Base-by-base conservation (phyloP, 2,113 vertebrate genomes). In the Entelurus aequoreus region DNA sequence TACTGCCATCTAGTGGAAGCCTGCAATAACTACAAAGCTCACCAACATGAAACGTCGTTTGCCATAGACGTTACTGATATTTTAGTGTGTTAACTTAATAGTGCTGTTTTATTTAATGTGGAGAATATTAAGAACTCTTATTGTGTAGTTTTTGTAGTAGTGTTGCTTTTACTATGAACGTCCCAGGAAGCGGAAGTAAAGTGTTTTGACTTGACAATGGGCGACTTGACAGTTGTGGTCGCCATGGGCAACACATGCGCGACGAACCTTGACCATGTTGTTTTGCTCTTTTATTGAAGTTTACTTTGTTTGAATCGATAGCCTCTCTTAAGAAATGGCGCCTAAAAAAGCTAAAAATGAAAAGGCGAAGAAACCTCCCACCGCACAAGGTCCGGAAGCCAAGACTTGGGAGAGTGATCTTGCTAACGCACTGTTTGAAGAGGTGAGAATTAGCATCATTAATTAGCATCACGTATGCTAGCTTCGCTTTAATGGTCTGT, bases 321-420 rank as follows among this genome's bases (percentile, higher is more conserved):
- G 42, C 42, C 42, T 11, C 4, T 42, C 21, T 38, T 21, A 14
- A 4, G 8, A 54, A 76, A 88, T 85, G 79, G 37, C 79, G 5
- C 66, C 75, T 11, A 84, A 84, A 53, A 37, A 40, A 42, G 52
- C 55, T 4, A 84, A 83, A 60, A 78, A 66, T 15, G 38, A 11
- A 38, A 62, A 80, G 10, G 72, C 46, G 3, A 79, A 73, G 55
- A 82, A 78, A 36, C 0, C 62, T 12, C 47, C 1, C 8, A n/a
- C 40, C 6, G 6, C 54, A 5, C 64, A 10, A 50, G 38, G 53
- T 1, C 36, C 53, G 11, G 49, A 4, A 5, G 60, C 8, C 8
- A 76, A 66, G 52, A 76, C 65, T 52, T 79, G 80, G 76, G 84
- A 88, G 54, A 40, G 65, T 5, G 79, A 11, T 44, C 78, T 88